Evolutionary conservation across 2,888 invertebrate genomes (phyloP).

Genomic region (Phortica magna): DNA sequence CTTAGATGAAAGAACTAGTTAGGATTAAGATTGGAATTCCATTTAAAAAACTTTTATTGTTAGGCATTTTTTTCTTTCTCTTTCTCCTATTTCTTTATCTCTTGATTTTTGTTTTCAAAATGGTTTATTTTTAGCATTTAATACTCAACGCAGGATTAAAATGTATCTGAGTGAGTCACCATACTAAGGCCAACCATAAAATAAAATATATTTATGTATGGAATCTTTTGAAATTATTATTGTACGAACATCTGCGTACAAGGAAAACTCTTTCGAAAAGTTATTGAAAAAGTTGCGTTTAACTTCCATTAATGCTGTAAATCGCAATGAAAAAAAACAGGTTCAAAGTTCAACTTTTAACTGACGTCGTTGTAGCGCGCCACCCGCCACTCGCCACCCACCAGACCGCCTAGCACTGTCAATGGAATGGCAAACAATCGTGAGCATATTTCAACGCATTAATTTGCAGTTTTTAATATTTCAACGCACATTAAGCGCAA

Average conservation of each 20-base stretch:
- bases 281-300: background rate
- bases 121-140: background rate
- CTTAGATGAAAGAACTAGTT: slow-evolving; percentile 63
- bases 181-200: too few species aligned
- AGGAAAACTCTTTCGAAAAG: background rate
- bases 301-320: too few species aligned
- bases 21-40: slow-evolving; percentile 69
- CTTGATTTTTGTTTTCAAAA: slow-evolving; percentile 14
- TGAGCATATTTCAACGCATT: slow-evolving; percentile 36
- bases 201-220: too few species aligned
- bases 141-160: slow-evolving; percentile 15
- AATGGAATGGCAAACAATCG: background rate
- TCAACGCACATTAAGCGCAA: slow-evolving; percentile 22
- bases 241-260: background rate
- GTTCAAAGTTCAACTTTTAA: slow-evolving; percentile 13
- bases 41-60: slow-evolving; percentile 55
- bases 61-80: background rate
- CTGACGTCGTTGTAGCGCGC: background rate
- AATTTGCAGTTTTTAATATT: slow-evolving; percentile 34
- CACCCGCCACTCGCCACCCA: too few species aligned
- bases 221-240: background rate
- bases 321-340: background rate
- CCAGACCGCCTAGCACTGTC: background rate
- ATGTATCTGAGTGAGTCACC: background rate
- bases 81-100: background rate